Evolutionary conservation across 2,888 invertebrate genomes (phyloP).

Genomic region (Anarsia innoxiella): DNA sequence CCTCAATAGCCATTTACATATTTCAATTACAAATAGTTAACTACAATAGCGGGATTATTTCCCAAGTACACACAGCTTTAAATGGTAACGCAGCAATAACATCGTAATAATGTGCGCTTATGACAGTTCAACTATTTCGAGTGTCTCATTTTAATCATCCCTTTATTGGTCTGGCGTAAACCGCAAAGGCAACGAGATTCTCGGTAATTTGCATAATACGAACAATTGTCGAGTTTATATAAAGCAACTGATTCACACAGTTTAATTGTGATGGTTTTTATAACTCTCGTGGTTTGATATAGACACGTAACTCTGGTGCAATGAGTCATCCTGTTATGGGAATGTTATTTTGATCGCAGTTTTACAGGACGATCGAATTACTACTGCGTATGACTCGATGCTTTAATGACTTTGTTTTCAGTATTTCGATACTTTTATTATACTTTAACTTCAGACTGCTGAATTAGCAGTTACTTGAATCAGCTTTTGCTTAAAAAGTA

Average conservation of each 20-base stretch:
- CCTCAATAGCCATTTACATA: too few relatives aligned
- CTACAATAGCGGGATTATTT: too few relatives aligned
- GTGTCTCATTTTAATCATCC: constrained; percentile 15
- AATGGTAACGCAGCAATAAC: neutral
- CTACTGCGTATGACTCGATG: constrained; percentile 5
- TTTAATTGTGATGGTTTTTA: constrained; percentile 55
- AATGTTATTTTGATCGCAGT: constrained; percentile 20
- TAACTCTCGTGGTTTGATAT: constrained; percentile 28
- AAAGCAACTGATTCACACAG: constrained; percentile 44
- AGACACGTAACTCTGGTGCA: constrained; percentile 27
- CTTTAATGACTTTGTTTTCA: constrained; percentile 5
- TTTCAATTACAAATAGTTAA: too few relatives aligned
- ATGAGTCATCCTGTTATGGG: constrained; percentile 24
- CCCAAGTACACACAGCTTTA: neutral
- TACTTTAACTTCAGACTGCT: too few relatives aligned
- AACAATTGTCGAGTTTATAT: constrained; percentile 28
- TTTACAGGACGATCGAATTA: constrained; percentile 11
- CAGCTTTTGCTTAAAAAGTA: too few relatives aligned
- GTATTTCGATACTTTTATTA: too few relatives aligned
- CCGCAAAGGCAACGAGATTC: constrained; percentile 47
- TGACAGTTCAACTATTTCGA: constrained; percentile 8
- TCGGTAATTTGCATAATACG: constrained; percentile 29
- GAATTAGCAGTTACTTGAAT: too few relatives aligned
- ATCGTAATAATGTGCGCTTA: constrained; percentile 3
- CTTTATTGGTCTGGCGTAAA: constrained; percentile 29